Evolutionary conservation across 1,140 invertebrate species (phyloP), one percentile per base, ranked within the genome.

Genomic region (Colletes latitarsis): DNA sequence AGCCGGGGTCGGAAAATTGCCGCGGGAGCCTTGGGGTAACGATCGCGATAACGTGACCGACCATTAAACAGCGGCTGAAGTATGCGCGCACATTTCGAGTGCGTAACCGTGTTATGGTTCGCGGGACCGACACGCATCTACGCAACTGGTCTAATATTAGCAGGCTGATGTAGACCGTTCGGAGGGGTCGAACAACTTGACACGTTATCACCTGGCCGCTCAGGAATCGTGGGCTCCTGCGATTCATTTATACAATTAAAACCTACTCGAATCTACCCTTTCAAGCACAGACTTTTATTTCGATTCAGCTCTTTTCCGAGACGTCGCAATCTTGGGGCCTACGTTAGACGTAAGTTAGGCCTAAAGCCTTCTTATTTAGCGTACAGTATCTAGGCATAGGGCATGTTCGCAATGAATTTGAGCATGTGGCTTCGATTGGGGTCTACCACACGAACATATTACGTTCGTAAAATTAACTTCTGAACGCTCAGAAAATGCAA

Each of bases 41-140:
- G 72, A 87, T 58, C 81, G 69, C 68, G 69, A 78, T 63, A 85
- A 82, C 69, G 75, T 67, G 55, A 68, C 79, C 81, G 70, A 71
- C 76, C 77, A 88, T 83, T 89, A 89, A 82, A 70, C 55, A 82
- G 72, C 77, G 77, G 69, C 55, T 80, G 82, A 83, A 83, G 53
- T 84, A 76, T 72, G 79, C 84, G 70, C 63, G 69, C 75, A 68
- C 85, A 83, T 89, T 89, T 86, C 82, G 88, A 91, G 83, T 88
- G 86, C 88, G 84, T 88, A 89, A 77, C 85, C 77, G 85, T 84
- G 89, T 92, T 86, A 92, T 88, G 90, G 86, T 91, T 88, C 79
- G 89, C 66, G 53, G 83, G 85, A 17, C 82, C 79, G 90, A 91
- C 90, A 91, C 81, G 84, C 86, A 92, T 92, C 90, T 90, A 90